phyloP scores from a whole-genome alignment of 2,113 vertebrate genomes.

The Xiphophorus maculatus region DNA sequence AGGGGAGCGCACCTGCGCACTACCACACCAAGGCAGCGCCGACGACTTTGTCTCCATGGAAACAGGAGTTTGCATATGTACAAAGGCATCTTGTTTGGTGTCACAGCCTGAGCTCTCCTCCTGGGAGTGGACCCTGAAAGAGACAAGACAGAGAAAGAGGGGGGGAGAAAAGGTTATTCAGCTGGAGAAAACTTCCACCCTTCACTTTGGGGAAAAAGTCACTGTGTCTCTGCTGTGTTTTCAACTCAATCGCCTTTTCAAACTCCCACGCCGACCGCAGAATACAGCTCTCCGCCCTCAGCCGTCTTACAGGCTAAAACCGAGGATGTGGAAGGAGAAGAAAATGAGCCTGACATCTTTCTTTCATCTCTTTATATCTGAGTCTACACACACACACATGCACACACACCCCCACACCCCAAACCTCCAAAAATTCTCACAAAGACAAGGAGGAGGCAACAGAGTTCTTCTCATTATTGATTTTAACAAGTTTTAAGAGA shows the following conservation, averaged over 20 bases:
- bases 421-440: neutral
- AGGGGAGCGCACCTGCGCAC: conserved; percentile 5
- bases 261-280: conserved; percentile 39
- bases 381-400: conserved; percentile 1
- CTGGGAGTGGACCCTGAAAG: conserved; percentile 54
- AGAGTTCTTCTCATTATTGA: conserved; percentile 34
- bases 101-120: conserved; percentile 18
- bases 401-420: no score
- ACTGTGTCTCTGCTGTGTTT: conserved; percentile 34
- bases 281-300: conserved; percentile 41
- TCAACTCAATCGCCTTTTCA: conserved; percentile 40
- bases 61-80: conserved; percentile 68
- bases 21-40: conserved; percentile 35
- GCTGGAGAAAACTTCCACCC: conserved; percentile 12
- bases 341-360: conserved; percentile 44
- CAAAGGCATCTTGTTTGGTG: conserved; percentile 62
- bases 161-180: conserved; percentile 30
- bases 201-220: conserved; percentile 26
- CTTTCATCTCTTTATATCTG: conserved; percentile 50
- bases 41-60: conserved; percentile 25
- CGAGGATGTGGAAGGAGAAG: conserved; percentile 15
- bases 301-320: conserved; percentile 38
- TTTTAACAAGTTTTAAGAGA: conserved; percentile 24
- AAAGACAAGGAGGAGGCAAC: conserved; percentile 24
- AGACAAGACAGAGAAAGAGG: neutral